phyloP scores from a whole-genome alignment of 1,140 invertebrate genomes.

The Pogonus chalceus region DNA sequence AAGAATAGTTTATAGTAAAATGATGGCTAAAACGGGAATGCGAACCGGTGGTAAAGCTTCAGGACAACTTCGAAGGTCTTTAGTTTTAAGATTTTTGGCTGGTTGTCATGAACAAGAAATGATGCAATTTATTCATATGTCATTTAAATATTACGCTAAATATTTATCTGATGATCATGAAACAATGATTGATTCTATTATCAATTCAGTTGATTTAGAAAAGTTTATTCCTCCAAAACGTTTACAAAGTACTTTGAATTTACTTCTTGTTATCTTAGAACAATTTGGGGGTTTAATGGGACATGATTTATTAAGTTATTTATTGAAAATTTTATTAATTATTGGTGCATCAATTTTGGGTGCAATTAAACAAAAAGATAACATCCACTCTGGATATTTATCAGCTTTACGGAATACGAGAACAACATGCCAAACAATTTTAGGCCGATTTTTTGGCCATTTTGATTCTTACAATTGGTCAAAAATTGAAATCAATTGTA shows the following conservation, averaged over 20 bases:
- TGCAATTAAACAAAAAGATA: constrained; percentile 43
- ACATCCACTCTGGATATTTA: constrained; percentile 51
- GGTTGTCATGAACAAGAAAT: constrained; percentile 72
- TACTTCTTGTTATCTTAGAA: constrained; percentile 70
- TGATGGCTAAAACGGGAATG: constrained; percentile 62
- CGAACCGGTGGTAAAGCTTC: constrained; percentile 63
- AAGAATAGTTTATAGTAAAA: constrained; percentile 82
- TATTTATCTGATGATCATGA: constrained; percentile 45
- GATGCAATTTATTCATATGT: constrained; percentile 68
- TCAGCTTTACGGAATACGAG: constrained; percentile 58
- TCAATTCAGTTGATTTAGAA: constrained; percentile 43
- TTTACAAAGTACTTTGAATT: constrained; percentile 62
- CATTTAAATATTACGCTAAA: constrained; percentile 62
- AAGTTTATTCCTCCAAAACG: constrained; percentile 59
- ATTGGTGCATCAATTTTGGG: constrained; percentile 51
- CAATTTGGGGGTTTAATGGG: constrained; percentile 72
- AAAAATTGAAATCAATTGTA: constrained; percentile 55
- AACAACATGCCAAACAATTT: constrained; percentile 44
- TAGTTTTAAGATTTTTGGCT: constrained; percentile 75
- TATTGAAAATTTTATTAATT: constrained; percentile 63
- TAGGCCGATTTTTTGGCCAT: constrained; percentile 66
- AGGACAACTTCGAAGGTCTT: constrained; percentile 54
- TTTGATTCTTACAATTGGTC: constrained; percentile 70
- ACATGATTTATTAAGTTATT: constrained; percentile 49
- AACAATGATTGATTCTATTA: constrained; percentile 38